Evolutionary conservation across 2,797 vertebrate genomes (phyloP), one percentile per base, ranked within the genome.

Genomic region (Triplophysa bombifrons): DNA sequence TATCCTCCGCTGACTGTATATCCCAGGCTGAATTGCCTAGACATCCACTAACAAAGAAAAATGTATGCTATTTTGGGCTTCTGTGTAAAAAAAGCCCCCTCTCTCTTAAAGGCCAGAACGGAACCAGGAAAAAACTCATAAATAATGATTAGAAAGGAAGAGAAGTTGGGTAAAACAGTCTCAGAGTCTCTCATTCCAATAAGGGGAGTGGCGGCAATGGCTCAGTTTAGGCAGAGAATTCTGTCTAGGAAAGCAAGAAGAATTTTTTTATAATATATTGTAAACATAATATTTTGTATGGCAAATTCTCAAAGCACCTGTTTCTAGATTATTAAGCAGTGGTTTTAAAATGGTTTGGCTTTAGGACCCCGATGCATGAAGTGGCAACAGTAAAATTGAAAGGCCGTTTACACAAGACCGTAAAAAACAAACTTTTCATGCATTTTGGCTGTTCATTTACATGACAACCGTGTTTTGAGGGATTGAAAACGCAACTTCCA

Each of bases 31-130:
- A 83, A 77, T 60, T 81, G 80, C 80, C 82, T 85, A 78, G 55
- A 81, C 82, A n/a, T 71, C 50, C 72, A 80, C 75, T 86, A 82
- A 83, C 72, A 80, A 80, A 85, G 85, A 86, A 76, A 84, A 86
- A 86, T 82, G 75, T 55, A 34, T 63, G 78, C 80, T 83, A 84
- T 86, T 83, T 83, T 72, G 70, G 74, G 73, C 72, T 83, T 51
- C 69, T 56, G 46, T 51, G 50, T 78, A 80, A 83, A 82, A 82
- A 75, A 55, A 61, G 44, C 13, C 27, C 58, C 27, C 48, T 53
- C 17, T 60, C 72, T 65, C 74, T 84, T 66, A 73, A 71, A 60
- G 44, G 56, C 68, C 66, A 70, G 25, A 72, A 44, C 58, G 72
- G 67, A 82, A 76, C 76, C 30, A 22, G 34, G 58, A 72, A 48